Evolutionary conservation across 1,140 invertebrate genomes (phyloP), one percentile per base, ranked within the genome.

Genomic region (Trichoplusia ni): DNA sequence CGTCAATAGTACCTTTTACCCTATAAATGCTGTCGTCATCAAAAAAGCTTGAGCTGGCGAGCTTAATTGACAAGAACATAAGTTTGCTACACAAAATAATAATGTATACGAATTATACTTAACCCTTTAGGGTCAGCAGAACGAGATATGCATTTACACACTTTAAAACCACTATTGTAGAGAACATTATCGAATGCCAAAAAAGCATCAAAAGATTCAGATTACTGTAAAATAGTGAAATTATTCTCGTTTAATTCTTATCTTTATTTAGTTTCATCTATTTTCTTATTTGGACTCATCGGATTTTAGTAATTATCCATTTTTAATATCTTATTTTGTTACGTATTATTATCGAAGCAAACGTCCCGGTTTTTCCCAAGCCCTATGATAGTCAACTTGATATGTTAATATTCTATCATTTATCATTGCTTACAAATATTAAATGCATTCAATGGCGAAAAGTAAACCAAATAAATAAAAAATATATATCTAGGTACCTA

Each of bases 61-160:
- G 83, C 81, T 80, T 77, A 49, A 42, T 72, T 61, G 69, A 84
- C 81, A 73, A 86, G 72, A 84, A 80, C 80, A 47, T 16, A 11
- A 27, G 70, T 77, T 86, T 82, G 83, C 81, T 75, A 67, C 68
- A 51, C 4, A 51, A 42, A 46, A 59, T 47, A 51, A 23, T 25
- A 11, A 16, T 5, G 16, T 2, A 7, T 14, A 14, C 2, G 14
- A 42, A 7, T 14, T 6, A 2, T 14, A 18, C 18, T 4, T 14
- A 14, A 16, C 14, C n/a, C 18, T 27, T 27, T 27, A 4, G 25
- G 2, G 9, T 18, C 11, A 19, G 13, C 4, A 6, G 4, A 4
- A 4, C 18, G 14, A 4, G 4, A 42, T 18, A 7, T 2, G 4
- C n/a, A n/a, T n/a, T n/a, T n/a, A n/a, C n/a, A n/a, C n/a, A n/a